Base-by-base conservation (phyloP, 64 coral and sea anemone genomes). In the Montipora efflorescens region DNA sequence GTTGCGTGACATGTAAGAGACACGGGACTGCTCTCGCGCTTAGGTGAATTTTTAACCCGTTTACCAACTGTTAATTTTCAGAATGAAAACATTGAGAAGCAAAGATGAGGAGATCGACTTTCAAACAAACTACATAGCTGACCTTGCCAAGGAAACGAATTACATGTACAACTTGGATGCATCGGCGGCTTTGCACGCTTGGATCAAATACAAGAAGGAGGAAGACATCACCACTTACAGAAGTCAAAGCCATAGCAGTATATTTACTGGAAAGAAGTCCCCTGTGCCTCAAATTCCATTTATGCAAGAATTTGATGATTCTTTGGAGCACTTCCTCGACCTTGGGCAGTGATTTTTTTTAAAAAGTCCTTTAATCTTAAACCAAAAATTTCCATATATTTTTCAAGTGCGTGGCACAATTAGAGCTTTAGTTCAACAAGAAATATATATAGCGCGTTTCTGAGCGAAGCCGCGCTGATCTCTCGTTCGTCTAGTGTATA, bases 261-360 rank as follows among this genome's bases (percentile, higher is more conserved):
- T 79, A 36, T 90, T 90, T 55, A 80, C 75, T 1, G 88, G 88
- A 18, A 67, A 9, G 5, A 90, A 45, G 23, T 51, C 76, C 10
- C 59, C 58, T 50, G 9, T 22, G 4, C 59, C 10, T 22, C 15
- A n/a, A 23, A 10, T 16, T 5, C 53, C 75, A 47, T 90, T 90
- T 66, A 90, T 90, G 88, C 7, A 90, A 47, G 76, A 53, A 10
- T 48, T 90, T n/a, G 88, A 90, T 90, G 88, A 90, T 67, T 90
- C 88, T 46, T 50, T 87, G 53, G 2, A 82, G 12, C 11, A 28
- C 5, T 82, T 62, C 44, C 80, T 82, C 58, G 64, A 62, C 8
- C 1, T n/a, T 5, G 11, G 13, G 8, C 25, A 82, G 12, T 62
- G 28, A 62, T 58, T 57, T 11, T 11, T 57, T 8, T 0, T 0